These are phyloP conservation scores for Etheostoma perlongum DNA, from an alignment of 2,797 vertebrate genomes.

Conservation along the genomic window DNA sequence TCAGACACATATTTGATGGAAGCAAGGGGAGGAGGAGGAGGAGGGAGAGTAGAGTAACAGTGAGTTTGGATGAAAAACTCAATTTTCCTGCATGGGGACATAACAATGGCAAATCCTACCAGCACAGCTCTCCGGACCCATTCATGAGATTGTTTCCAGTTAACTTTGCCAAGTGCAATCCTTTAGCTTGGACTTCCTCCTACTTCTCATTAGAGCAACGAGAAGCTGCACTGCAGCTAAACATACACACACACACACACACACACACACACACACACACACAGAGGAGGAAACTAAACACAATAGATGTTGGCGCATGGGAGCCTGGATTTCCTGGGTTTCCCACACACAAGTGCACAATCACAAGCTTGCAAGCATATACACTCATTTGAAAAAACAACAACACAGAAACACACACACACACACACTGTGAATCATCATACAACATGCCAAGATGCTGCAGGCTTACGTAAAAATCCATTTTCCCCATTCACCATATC, in stretches of 20 bases:
- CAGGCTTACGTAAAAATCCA: slow-evolving; percentile 26
- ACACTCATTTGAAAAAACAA: slow-evolving; percentile 55
- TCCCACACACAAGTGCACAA: slow-evolving; percentile 85
- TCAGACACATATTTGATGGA: slow-evolving; percentile 31
- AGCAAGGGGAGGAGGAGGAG: slow-evolving; percentile 18
- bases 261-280: slow-evolving; percentile 40
- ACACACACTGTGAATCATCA: slow-evolving; percentile 32
- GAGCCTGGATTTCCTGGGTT: slow-evolving; percentile 85
- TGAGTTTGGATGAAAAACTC: slow-evolving; percentile 41
- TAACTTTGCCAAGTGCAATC: slow-evolving; percentile 75
- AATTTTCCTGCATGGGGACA: slow-evolving; percentile 37
- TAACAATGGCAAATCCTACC: slow-evolving; percentile 60
- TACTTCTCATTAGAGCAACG: slow-evolving; percentile 75
- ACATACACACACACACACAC: slow-evolving; percentile 19
- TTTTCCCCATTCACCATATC: slow-evolving; percentile 25
- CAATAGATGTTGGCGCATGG: slow-evolving; percentile 86
- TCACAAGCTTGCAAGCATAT: slow-evolving; percentile 70
- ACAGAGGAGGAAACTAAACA: slow-evolving; percentile 82
- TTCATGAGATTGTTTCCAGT: slow-evolving; percentile 73
- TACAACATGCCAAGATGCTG: slow-evolving; percentile 44
- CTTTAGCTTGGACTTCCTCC: slow-evolving; percentile 72
- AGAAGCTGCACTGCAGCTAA: slow-evolving; percentile 63
- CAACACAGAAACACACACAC: slow-evolving; percentile 3
- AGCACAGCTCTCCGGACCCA: slow-evolving; percentile 65
- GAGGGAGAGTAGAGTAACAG: slow-evolving; percentile 23